phyloP scores from a whole-genome alignment of 2,888 invertebrate genomes.

The Anticlea derivata region DNA sequence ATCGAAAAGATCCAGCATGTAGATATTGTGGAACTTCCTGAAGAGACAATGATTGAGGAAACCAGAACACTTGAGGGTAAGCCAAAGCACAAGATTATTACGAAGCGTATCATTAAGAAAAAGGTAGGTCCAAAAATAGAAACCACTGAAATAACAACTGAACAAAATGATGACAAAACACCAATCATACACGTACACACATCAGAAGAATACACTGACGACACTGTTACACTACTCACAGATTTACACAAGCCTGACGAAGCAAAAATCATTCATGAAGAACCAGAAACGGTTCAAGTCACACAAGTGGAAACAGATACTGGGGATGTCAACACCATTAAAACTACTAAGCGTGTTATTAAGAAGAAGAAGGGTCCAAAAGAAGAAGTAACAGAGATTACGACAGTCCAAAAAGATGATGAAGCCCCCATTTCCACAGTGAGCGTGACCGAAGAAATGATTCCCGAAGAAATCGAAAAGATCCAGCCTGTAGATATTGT shows the following conservation, averaged over 20 bases:
- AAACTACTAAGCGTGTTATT: background rate
- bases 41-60: too few relatives aligned
- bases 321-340: background rate
- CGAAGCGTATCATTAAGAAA: too few relatives aligned
- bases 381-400: background rate
- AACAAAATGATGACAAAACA: slow-evolving; percentile 68
- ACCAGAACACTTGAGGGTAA: too few relatives aligned
- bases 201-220: slow-evolving; percentile 48
- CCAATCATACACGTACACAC: slow-evolving; percentile 46
- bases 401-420: background rate
- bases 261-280: background rate
- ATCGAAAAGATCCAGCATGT: too few relatives aligned
- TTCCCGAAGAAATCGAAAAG: background rate
- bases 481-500: background rate
- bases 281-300: background rate
- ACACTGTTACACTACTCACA: slow-evolving; percentile 32
- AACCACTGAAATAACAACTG: slow-evolving; percentile 72
- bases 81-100: too few relatives aligned
- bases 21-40: too few relatives aligned
- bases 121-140: too few relatives aligned
- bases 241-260: background rate
- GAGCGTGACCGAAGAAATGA: background rate
- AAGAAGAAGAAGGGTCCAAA: background rate
- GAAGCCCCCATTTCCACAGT: background rate
- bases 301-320: background rate